Conservation (phyloP, 2,888 invertebrate species). For the Unio delphinus region DNA sequence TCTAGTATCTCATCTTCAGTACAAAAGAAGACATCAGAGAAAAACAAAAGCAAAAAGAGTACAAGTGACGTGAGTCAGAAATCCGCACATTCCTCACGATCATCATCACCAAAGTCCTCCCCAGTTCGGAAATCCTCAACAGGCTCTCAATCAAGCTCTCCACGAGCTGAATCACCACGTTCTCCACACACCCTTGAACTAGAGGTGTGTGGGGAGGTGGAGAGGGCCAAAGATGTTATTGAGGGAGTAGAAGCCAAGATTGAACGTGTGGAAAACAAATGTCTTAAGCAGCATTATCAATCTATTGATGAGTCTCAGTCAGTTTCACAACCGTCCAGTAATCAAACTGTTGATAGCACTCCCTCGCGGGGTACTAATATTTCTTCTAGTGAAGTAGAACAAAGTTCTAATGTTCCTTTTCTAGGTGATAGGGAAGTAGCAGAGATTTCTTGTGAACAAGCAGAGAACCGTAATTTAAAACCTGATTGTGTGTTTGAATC, state of each 20-base stretch:
- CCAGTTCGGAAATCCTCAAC: slow-evolving; percentile 10
- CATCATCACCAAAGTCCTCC: slow-evolving; percentile 18
- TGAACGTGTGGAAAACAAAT: slow-evolving; percentile 35
- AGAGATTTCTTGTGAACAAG: too few relatives aligned
- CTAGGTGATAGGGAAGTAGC: too few relatives aligned
- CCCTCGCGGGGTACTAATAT: too few relatives aligned
- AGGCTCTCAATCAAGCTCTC: slow-evolving; percentile 11
- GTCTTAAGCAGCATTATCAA: slow-evolving; percentile 10
- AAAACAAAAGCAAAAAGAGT: slow-evolving; percentile 15
- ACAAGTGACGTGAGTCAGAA: slow-evolving; percentile 29
- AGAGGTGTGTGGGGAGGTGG: slow-evolving; percentile 47
- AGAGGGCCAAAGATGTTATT: slow-evolving; percentile 42
- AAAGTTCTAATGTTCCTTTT: too few relatives aligned
- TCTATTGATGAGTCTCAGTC: too few relatives aligned
- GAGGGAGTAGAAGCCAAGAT: slow-evolving; percentile 47
- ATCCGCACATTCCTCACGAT: slow-evolving; percentile 22
- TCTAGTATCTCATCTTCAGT: background rate
- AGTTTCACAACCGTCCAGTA: too few relatives aligned
- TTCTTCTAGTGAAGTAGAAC: too few relatives aligned
- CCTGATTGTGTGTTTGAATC: too few relatives aligned
- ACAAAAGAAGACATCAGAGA: slow-evolving; percentile 2
- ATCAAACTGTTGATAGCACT: too few relatives aligned
- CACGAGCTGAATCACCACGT: slow-evolving; percentile 11
- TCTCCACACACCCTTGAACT: slow-evolving; percentile 30
- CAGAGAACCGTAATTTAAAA: too few relatives aligned